These are phyloP conservation scores for Agrilus cyanescens DNA, from an alignment of 2,888 invertebrate species.

Conservation along the genomic window DNA sequence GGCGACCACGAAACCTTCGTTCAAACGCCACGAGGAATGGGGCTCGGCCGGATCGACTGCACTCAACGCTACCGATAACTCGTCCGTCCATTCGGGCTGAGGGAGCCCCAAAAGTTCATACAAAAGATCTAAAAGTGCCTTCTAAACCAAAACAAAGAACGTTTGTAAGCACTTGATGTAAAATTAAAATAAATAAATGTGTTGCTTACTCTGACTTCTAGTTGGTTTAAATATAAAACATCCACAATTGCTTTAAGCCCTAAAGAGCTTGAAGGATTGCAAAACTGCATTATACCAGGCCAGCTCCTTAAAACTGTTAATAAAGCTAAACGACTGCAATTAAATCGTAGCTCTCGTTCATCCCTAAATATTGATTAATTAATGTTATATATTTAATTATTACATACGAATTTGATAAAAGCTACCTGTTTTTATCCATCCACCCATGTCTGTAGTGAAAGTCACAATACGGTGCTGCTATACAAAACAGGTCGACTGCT, in stretches of 20 bases:
- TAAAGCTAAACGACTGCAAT: slow-evolving; percentile 72
- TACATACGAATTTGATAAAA: slow-evolving; percentile 4
- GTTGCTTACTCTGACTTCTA: slow-evolving; percentile 74
- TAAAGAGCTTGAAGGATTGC: slow-evolving; percentile 61
- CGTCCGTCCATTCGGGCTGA: slow-evolving; percentile 87
- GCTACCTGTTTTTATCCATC: slow-evolving; percentile 58
- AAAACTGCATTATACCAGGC: slow-evolving; percentile 82
- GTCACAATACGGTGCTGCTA: slow-evolving; percentile 90
- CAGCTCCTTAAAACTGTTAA: slow-evolving; percentile 81
- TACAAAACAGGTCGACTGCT: slow-evolving; percentile 69
- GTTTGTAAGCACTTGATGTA: background rate
- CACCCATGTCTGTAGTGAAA: slow-evolving; percentile 67
- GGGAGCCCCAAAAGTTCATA: slow-evolving; percentile 82
- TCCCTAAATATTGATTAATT: slow-evolving; percentile 37
- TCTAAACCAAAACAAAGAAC: slow-evolving; percentile 40
- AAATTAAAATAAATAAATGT: slow-evolving; percentile 1
- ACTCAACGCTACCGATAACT: slow-evolving; percentile 76
- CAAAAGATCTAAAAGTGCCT: slow-evolving; percentile 82
- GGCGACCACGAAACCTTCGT: slow-evolving; percentile 89
- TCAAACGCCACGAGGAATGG: slow-evolving; percentile 76
- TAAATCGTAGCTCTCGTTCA: slow-evolving; percentile 70
- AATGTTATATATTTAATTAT: background rate
- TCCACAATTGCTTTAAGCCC: slow-evolving; percentile 70
- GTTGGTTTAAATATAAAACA: slow-evolving; percentile 71
- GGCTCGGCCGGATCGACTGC: slow-evolving; percentile 81